A percentile compares a stretch with the other conserved stretches of the same genome.
These are phyloP conservation scores for Xiphophorus hellerii DNA, from an alignment of 2,113 vertebrate species.

Conservation along the genomic window DNA sequence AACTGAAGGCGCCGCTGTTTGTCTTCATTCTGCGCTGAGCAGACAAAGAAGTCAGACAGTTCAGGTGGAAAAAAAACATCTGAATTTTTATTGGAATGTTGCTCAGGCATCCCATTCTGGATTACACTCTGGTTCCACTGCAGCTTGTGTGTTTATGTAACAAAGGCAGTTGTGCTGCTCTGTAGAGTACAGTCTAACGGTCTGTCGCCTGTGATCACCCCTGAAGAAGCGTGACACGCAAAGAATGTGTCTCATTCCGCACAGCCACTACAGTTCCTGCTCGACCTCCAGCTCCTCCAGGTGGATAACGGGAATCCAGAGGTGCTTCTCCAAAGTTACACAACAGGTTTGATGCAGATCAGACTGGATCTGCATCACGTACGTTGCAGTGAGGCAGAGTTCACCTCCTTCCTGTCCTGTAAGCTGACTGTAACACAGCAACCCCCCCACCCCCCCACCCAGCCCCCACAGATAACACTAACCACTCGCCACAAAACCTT, in stretches of 20 bases:
- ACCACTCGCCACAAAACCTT: neutral
- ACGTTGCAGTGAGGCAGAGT: conserved; percentile 7
- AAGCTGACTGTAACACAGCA: neutral
- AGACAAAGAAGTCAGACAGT: conserved; percentile 21
- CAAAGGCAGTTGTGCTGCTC: conserved; percentile 42
- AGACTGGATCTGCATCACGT: conserved; percentile 28
- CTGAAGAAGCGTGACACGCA: conserved; percentile 25
- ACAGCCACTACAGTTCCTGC: conserved; percentile 2
- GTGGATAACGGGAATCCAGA: neutral
- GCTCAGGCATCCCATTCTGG: conserved; percentile 15
- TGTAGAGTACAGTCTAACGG: conserved; percentile 23
- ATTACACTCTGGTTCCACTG: conserved; percentile 32
- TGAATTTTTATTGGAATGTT: no score
- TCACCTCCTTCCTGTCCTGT: conserved; percentile 16
- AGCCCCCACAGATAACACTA: neutral
- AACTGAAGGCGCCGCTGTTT: conserved; percentile 5
- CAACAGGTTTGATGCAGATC: conserved; percentile 49
- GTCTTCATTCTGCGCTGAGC: conserved; percentile 18
- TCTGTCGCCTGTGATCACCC: conserved; percentile 32
- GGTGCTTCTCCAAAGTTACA: conserved; percentile 15
- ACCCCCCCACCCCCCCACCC: no score
- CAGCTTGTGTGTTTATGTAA: conserved; percentile 55
- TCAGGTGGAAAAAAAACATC: no score
- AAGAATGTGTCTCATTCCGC: conserved; percentile 12
- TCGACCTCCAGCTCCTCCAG: neutral